Evolutionary conservation across 2,797 vertebrate genomes (phyloP).

Genomic region (Clamator glandarius): DNA sequence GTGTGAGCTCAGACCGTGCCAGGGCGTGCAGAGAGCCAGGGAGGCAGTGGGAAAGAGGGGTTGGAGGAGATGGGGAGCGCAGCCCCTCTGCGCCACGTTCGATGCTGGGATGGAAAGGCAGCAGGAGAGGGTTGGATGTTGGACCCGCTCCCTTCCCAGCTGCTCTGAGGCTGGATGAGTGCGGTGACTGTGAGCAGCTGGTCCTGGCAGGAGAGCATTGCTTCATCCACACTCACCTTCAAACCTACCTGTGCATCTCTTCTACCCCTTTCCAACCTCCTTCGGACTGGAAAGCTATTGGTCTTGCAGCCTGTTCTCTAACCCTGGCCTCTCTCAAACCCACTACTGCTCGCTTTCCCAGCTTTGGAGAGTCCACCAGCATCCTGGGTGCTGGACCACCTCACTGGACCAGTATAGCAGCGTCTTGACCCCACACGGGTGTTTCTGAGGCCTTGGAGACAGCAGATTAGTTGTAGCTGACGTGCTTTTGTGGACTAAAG

Average conservation of each 20-base stretch:
- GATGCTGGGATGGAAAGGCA: not conserved
- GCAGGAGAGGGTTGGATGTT: not conserved
- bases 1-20: not conserved
- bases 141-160: not conserved
- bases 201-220: not conserved
- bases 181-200: not conserved
- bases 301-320: not conserved
- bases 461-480: not conserved
- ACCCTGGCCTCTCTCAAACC: not conserved
- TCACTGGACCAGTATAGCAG: fast-evolving
- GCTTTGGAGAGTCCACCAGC: fast-evolving
- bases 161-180: not conserved
- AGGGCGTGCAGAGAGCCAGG: not conserved
- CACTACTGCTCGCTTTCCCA: not conserved
- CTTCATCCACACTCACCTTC: fast-evolving
- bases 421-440: fast-evolving
- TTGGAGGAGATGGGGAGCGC: not conserved
- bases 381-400: fast-evolving
- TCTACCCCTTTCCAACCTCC: not conserved
- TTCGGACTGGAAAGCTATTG: not conserved
- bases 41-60: not conserved
- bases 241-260: not conserved
- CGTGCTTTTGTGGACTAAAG: not conserved
- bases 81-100: not conserved
- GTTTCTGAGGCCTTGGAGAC: not conserved